These are phyloP conservation scores for Vidua macroura DNA, from an alignment of 2,113 vertebrate species.

Conservation along the genomic window DNA sequence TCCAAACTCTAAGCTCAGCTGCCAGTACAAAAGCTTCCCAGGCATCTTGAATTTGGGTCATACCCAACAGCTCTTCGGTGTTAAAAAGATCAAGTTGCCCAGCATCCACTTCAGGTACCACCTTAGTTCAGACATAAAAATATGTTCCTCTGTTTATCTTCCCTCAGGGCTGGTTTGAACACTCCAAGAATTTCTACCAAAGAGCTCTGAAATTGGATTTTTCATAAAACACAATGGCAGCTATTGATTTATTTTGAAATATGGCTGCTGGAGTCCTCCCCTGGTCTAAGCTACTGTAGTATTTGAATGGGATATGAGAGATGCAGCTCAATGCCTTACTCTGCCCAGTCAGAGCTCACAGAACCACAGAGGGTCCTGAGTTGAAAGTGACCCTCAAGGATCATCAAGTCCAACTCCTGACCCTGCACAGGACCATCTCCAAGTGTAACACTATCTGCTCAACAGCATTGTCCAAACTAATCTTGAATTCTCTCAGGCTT, in stretches of 20 bases:
- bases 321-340: not conserved
- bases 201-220: not conserved
- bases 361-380: not conserved
- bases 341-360: not conserved
- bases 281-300: not conserved
- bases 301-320: not conserved
- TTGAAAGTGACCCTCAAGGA: not conserved
- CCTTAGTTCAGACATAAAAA: not conserved
- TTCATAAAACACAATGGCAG: not conserved
- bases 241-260: slow-evolving; percentile 8
- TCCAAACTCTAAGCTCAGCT: not conserved
- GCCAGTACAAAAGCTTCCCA: not conserved
- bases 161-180: not conserved
- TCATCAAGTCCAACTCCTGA: not conserved
- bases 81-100: not conserved
- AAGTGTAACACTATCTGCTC: not conserved
- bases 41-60: not conserved
- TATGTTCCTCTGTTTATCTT: not conserved
- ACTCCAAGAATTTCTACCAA: not conserved
- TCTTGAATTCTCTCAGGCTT: not conserved
- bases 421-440: not conserved
- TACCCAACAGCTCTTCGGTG: not conserved
- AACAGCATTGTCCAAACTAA: not conserved
- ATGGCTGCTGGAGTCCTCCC: not conserved
- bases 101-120: not conserved